phyloP scores from a whole-genome alignment of 2,888 invertebrate genomes.

The Laothoe populi region DNA sequence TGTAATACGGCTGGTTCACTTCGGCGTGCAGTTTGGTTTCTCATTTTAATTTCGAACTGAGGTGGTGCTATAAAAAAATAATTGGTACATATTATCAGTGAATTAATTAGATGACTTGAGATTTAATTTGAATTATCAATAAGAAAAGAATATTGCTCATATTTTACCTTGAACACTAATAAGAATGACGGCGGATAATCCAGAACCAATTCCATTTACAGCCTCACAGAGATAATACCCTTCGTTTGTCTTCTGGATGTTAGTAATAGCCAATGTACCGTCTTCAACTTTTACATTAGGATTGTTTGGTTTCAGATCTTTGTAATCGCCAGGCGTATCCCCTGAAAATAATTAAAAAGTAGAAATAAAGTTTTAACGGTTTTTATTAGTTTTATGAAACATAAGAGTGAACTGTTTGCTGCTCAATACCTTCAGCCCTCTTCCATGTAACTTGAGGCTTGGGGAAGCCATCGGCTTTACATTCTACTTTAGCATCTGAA shows the following conservation, averaged over 20 bases:
- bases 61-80: conserved; percentile 89
- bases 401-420: neutral
- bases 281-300: conserved; percentile 97
- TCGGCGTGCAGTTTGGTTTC: conserved; percentile 95
- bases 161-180: conserved; percentile 96
- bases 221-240: conserved; percentile 98
- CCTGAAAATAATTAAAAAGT: conserved; percentile 80
- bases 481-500: conserved; percentile 96
- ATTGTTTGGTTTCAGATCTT: conserved; percentile 95
- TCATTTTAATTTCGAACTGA: conserved; percentile 95
- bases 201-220: conserved; percentile 97
- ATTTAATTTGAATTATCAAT: neutral
- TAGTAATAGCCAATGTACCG: conserved; percentile 94
- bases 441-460: conserved; percentile 98
- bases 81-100: neutral
- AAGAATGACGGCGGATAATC: conserved; percentile 96
- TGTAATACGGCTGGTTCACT: conserved; percentile 96
- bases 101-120: neutral
- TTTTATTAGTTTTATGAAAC: conserved; percentile 8
- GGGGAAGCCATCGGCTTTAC: conserved; percentile 98
- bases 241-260: conserved; percentile 96
- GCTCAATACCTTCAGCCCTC: conserved; percentile 92
- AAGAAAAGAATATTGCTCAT: conserved; percentile 1
- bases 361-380: neutral
- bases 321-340: conserved; percentile 96